phyloP scores from a whole-genome alignment of 2,888 invertebrate species.

The Polietes domitor region DNA sequence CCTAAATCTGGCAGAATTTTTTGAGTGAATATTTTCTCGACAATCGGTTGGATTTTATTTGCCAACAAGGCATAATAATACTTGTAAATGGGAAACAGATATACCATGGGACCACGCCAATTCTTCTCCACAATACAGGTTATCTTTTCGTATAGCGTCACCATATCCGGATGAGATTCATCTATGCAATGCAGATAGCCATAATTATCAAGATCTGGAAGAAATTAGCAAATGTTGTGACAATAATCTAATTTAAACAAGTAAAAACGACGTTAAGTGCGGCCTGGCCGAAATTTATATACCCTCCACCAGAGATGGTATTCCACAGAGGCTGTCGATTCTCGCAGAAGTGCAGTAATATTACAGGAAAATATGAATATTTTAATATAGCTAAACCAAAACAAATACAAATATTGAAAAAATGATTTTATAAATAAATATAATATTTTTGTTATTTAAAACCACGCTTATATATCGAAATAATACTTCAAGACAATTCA shows the following conservation, averaged over 20 bases:
- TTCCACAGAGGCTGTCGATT: too few species aligned
- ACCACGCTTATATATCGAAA: too few species aligned
- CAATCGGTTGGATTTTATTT: constrained; percentile 76
- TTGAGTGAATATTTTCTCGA: constrained; percentile 79
- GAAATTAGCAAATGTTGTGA: background rate
- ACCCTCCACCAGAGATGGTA: too few species aligned
- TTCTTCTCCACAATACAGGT: constrained; percentile 76
- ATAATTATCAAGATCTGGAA: constrained; percentile 73
- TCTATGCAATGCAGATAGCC: constrained; percentile 76
- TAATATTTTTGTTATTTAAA: too few species aligned
- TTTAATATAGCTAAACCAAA: too few species aligned
- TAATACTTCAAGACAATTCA: too few species aligned
- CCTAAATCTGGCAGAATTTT: constrained; percentile 75
- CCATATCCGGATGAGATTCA: constrained; percentile 78
- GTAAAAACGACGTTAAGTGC: too few species aligned
- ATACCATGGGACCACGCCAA: constrained; percentile 78
- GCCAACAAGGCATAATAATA: constrained; percentile 78
- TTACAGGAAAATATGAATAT: too few species aligned
- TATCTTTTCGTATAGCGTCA: constrained; percentile 76
- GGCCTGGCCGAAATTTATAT: too few species aligned
- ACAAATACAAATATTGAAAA: too few species aligned
- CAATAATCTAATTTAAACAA: background rate
- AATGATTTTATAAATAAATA: too few species aligned
- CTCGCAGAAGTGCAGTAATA: too few species aligned
- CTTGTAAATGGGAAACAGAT: constrained; percentile 79